These are phyloP conservation scores for Melinopterus prodromus DNA, from an alignment of 2,888 invertebrate genomes.

Conservation along the genomic window DNA sequence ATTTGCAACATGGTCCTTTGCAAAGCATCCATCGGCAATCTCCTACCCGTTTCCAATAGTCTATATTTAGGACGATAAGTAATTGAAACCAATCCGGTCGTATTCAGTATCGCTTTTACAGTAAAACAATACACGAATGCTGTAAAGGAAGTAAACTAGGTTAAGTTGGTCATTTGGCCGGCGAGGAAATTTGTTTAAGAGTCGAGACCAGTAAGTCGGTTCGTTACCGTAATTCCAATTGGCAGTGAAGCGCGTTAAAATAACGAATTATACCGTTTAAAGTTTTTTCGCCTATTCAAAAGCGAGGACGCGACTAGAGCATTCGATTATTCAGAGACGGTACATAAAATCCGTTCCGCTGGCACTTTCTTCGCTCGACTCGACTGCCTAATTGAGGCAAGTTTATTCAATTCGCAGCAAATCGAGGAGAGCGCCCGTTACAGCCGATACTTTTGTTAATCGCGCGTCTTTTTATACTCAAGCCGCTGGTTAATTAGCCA, in stretches of 20 bases:
- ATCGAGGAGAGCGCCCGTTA: not conserved
- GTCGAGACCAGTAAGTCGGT: not conserved
- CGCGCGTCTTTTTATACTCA: not conserved
- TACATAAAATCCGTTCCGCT: not conserved
- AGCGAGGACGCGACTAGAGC: too few species aligned
- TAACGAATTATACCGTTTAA: not conserved
- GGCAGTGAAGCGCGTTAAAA: not conserved
- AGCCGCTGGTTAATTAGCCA: not conserved
- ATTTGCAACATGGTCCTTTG: too few species aligned
- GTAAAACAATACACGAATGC: not conserved
- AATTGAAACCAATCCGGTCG: not conserved
- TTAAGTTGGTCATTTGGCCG: not conserved
- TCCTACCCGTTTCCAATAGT: too few species aligned
- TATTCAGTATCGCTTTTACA: not conserved
- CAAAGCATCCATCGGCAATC: too few species aligned
- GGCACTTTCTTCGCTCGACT: not conserved
- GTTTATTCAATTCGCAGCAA: not conserved
- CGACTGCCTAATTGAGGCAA: not conserved
- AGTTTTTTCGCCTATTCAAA: not conserved
- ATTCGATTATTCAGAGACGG: not conserved
- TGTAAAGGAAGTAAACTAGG: not conserved
- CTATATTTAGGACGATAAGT: too few species aligned
- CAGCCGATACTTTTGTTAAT: not conserved
- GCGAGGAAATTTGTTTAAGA: not conserved
- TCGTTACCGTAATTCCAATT: not conserved